These are phyloP conservation scores for Phylloscopus whistleri DNA, from an alignment of 2,113 vertebrate genomes.

Conservation along the genomic window DNA sequence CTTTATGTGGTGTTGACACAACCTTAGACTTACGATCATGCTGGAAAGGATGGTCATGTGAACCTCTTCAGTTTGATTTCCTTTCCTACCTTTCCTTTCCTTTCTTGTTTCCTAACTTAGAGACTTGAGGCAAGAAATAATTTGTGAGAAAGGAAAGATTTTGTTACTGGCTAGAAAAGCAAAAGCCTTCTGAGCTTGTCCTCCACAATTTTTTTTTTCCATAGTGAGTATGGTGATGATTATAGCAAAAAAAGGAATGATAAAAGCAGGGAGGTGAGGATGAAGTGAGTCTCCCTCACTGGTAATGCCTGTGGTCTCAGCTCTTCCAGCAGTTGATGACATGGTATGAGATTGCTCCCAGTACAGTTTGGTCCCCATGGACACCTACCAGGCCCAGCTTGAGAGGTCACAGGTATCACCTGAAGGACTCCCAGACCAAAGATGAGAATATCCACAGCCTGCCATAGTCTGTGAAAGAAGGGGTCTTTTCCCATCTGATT, in stretches of 20 bases:
- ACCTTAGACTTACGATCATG: background rate
- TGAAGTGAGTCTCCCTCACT: background rate
- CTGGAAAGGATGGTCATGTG: background rate
- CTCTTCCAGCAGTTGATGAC: background rate
- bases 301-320: background rate
- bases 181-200: background rate
- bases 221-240: accelerated
- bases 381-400: background rate
- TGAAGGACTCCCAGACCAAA: background rate
- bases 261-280: background rate
- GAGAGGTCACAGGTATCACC: background rate
- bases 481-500: background rate
- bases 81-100: background rate
- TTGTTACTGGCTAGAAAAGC: background rate
- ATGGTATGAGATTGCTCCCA: background rate
- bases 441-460: background rate
- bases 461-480: background rate
- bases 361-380: background rate
- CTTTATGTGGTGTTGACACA: conserved; percentile 1
- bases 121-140: background rate
- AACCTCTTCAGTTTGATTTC: background rate
- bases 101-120: background rate
- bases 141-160: background rate
- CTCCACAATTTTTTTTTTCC: background rate
- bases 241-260: background rate